Evolutionary conservation across 2,113 vertebrate species (phyloP).

Genomic region (Thalassarche chlororhynchos): DNA sequence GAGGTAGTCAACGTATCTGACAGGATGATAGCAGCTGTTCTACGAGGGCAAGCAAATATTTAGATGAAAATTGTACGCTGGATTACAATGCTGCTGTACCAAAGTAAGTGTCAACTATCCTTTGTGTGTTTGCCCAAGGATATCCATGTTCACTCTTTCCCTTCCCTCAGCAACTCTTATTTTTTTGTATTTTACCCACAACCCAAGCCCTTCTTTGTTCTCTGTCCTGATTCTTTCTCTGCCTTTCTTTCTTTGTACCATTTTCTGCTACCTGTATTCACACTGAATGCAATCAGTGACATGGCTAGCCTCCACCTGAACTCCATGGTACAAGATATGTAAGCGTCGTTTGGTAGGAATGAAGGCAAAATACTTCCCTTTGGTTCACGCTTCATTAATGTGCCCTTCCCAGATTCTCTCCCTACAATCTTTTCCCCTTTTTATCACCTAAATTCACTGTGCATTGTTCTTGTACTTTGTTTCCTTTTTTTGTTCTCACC

Average conservation of each 20-base stretch:
- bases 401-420: neutral
- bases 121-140: too few relatives aligned
- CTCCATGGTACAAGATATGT: neutral
- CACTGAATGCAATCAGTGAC: neutral
- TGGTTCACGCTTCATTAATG: neutral
- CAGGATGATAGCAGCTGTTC: neutral
- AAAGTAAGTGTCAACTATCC: neutral
- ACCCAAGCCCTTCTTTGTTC: neutral
- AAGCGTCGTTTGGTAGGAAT: fast-evolving
- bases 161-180: neutral
- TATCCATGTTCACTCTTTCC: neutral
- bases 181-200: neutral
- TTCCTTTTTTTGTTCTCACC: neutral
- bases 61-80: neutral
- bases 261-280: neutral
- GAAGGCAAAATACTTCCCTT: neutral
- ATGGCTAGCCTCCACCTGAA: neutral
- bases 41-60: neutral
- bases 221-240: neutral
- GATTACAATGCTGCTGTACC: fast-evolving
- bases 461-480: neutral
- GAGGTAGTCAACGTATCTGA: neutral
- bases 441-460: neutral
- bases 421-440: neutral
- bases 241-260: neutral